Percentiles rank a stretch among this genome's conserved stretches.
Evolutionary conservation across 2,888 invertebrate genomes (phyloP).

Genomic region (Peribatodes rhomboidaria): DNA sequence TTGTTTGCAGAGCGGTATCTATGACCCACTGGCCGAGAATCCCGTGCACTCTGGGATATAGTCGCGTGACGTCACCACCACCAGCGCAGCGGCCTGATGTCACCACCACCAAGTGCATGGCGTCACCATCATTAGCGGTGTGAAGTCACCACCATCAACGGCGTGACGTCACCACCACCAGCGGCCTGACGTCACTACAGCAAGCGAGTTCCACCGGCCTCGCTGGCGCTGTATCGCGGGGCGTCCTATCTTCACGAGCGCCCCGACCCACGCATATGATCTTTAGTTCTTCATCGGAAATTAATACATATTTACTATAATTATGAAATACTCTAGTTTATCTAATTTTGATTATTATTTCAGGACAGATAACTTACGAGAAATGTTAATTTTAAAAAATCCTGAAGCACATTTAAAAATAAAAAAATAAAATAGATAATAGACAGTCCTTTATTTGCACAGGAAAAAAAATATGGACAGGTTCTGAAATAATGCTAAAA

Average conservation of each 20-base stretch:
- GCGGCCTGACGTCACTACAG: not conserved
- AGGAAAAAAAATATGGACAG: not conserved
- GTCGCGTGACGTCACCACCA: slow-evolving; percentile 20
- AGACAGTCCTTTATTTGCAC: not conserved
- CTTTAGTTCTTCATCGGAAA: not conserved
- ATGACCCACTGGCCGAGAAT: slow-evolving; percentile 58
- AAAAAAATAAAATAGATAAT: no score
- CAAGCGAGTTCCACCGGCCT: no score
- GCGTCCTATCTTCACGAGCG: no score
- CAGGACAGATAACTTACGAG: not conserved
- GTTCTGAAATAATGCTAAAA: not conserved
- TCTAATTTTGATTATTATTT: not conserved
- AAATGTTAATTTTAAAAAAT: not conserved
- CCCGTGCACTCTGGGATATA: slow-evolving; percentile 64
- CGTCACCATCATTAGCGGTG: not conserved
- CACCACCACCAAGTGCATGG: not conserved
- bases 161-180: not conserved
- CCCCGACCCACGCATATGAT: not conserved
- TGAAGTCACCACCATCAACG: not conserved
- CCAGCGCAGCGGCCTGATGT: not conserved
- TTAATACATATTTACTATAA: not conserved
- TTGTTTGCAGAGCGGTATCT: slow-evolving; percentile 58
- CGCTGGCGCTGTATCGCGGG: no score
- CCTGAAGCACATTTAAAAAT: no score
- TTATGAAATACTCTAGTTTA: not conserved